Conservation (phyloP, 2,888 invertebrate genomes). For the Coecobrya sp. region DNA sequence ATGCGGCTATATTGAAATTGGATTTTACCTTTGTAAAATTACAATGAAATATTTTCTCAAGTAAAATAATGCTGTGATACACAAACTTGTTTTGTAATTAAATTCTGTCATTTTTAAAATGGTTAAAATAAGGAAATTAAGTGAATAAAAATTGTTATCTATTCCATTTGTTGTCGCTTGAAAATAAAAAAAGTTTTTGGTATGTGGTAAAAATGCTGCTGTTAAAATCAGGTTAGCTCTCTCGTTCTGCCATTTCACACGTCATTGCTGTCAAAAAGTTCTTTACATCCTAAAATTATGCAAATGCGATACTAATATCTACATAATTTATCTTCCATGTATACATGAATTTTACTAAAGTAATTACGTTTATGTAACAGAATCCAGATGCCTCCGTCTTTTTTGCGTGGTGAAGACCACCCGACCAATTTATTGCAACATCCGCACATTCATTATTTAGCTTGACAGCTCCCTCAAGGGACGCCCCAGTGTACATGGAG, state of each 20-base stretch:
- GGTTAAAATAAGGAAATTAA: no score
- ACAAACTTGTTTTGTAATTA: no score
- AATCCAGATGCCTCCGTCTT: conserved; percentile 99
- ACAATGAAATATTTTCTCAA: no score
- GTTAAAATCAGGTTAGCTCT: conserved; percentile 33
- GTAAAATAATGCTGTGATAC: no score
- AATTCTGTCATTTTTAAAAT: no score
- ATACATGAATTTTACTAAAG: not conserved
- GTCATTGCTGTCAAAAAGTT: conserved; percentile 90
- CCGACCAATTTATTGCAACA: conserved; percentile 99
- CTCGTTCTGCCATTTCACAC: conserved; percentile 62
- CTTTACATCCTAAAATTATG: no score
- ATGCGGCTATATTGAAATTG: no score
- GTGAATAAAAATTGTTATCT: not conserved
- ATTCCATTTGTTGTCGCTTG: not conserved
- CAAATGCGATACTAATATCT: no score
- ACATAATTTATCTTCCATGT: conserved; percentile 92
- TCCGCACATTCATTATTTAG: conserved; percentile 98
- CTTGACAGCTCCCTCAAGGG: conserved; percentile 98
- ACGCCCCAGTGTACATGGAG: conserved; percentile 99
- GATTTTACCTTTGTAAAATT: no score
- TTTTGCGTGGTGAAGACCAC: conserved; percentile 99
- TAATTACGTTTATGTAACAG: conserved; percentile 96
- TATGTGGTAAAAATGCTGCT: not conserved
- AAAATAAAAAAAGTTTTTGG: conserved; percentile 18